phyloP scores from a whole-genome alignment of 2,113 vertebrate genomes.

The Grus americana region DNA sequence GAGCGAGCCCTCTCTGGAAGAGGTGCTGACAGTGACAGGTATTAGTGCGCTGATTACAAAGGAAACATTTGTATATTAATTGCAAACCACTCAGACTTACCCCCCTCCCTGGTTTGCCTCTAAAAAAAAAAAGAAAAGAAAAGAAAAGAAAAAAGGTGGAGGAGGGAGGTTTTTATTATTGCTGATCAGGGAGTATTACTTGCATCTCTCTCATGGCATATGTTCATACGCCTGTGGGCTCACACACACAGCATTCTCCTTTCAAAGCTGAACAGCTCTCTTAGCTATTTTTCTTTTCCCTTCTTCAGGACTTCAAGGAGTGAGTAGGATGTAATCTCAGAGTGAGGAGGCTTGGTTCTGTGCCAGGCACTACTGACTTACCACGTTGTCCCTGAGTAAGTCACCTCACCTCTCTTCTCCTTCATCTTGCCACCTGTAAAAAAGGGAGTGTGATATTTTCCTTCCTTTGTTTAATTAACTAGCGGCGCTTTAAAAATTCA shows the following conservation, averaged over 20 bases:
- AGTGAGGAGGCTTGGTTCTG: constrained; percentile 46
- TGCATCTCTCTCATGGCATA: constrained; percentile 45
- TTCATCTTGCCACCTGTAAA: constrained; percentile 40
- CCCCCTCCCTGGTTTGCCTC: neutral
- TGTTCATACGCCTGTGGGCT: constrained; percentile 53
- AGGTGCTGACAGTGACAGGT: constrained; percentile 26
- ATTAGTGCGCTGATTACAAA: constrained; percentile 6
- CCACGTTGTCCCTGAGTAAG: constrained; percentile 24
- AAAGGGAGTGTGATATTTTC: constrained; percentile 4
- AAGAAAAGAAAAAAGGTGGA: neutral
- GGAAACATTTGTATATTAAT: constrained; percentile 6
- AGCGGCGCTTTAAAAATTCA: neutral
- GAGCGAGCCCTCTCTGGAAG: neutral
- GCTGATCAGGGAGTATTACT: constrained; percentile 53
- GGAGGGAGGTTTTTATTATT: constrained; percentile 33
- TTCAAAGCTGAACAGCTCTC: constrained; percentile 49
- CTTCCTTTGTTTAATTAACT: constrained; percentile 50
- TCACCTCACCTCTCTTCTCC: constrained; percentile 35
- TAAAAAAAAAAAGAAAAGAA: too few relatives aligned
- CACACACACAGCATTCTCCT: constrained; percentile 12
- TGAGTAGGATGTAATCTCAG: constrained; percentile 49
- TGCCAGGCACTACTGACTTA: constrained; percentile 53
- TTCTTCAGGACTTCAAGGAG: constrained; percentile 56
- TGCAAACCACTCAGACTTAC: neutral
- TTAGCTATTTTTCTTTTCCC: constrained; percentile 55